Evolutionary conservation across 2,888 invertebrate genomes (phyloP).

Genomic region (Drosophila setosimentum): DNA sequence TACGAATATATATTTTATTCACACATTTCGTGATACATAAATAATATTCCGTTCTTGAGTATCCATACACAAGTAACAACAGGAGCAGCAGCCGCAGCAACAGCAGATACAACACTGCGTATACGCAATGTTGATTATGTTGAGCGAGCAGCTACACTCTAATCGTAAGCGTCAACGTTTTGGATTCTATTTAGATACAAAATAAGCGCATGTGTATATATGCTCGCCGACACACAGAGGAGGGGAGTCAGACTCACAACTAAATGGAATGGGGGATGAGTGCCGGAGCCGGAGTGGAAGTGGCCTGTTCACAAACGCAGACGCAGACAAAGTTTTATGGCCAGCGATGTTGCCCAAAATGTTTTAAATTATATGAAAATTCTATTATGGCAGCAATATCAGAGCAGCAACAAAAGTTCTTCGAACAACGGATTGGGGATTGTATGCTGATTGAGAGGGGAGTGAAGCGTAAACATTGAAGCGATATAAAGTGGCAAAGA

Average conservation of each 20-base stretch:
- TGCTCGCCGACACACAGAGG: neutral
- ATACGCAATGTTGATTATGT: conserved; percentile 25
- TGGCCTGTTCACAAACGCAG: neutral
- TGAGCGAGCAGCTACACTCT: conserved; percentile 24
- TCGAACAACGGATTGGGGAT: neutral
- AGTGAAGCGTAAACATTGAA: neutral
- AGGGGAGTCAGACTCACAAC: neutral
- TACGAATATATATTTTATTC: neutral
- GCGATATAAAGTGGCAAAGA: conserved; percentile 48
- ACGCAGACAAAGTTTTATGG: conserved; percentile 54
- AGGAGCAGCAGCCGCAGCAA: neutral
- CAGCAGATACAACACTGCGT: neutral
- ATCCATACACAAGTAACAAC: neutral
- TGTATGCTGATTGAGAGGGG: neutral
- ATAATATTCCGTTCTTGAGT: neutral
- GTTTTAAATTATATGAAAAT: conserved; percentile 77
- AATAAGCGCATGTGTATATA: neutral
- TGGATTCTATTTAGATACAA: conserved; percentile 60
- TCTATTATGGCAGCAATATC: conserved; percentile 1
- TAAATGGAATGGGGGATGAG: neutral
- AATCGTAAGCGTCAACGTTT: conserved; percentile 3
- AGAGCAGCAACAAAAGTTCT: neutral
- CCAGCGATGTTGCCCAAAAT: conserved; percentile 57
- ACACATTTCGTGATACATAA: neutral
- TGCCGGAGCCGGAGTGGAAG: neutral